Base-by-base conservation (phyloP, 2,888 invertebrate species). In the Opisthograptis luteolata region DNA sequence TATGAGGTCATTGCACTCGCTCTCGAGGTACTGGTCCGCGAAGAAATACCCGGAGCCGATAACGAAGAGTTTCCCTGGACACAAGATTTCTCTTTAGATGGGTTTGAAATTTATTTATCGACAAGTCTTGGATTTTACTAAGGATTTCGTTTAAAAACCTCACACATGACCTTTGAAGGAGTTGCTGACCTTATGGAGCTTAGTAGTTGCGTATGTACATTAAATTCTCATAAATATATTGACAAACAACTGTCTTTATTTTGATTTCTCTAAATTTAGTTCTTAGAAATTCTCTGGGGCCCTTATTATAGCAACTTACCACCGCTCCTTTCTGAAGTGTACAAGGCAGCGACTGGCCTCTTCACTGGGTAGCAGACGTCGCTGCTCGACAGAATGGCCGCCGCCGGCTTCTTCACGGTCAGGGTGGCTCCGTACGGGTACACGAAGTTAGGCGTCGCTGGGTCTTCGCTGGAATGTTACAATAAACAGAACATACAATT, bases 391-490 rank as follows among this genome's bases (percentile, higher is more conserved):
- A 99, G 87, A 4, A 97, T 94, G 13, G 98, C 95, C 9, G 95
- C 93, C 0, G 98, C 96, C 0, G 98, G 98, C 74, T 95, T 95
- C 56, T 95, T 96, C 1, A 99, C 97, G 68, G 96, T 98, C 57
- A 99, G 83, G 0, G 99, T 98, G 27, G 98, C 97, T 8, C 99
- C 99, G 80, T 95, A 98, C 0, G 99, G 98, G 84, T 98, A 99
- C 35, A 99, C 93, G 84, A 98, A 96, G 66, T 95, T 94, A 9
- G 96, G 91, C 1, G 87, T 83, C 59, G 81, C 93, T 3, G 88
- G 87, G 0, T 91, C 90, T 58, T 90, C 90, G 0, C 91, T 90
- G 46, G 5, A 53, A n/a, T n/a, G n/a, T n/a, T n/a, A n/a, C n/a
- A n/a, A n/a, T n/a, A n/a, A n/a, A n/a, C n/a, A n/a, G n/a, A n/a